Base-by-base conservation (phyloP, 2,113 vertebrate genomes). In the Aegithalos caudatus region DNA sequence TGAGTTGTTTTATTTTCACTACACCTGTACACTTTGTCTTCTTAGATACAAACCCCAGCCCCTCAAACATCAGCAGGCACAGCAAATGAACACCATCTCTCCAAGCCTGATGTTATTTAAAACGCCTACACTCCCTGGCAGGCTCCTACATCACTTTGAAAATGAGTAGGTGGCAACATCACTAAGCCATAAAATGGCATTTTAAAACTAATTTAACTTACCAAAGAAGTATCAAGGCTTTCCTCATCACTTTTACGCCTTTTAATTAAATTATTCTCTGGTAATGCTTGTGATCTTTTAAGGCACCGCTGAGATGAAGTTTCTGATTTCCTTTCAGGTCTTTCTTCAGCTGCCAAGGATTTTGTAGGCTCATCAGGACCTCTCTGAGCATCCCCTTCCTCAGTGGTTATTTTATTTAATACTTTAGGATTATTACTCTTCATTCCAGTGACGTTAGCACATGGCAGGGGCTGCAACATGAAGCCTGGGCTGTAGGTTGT, bases 391-490 rank as follows among this genome's bases (percentile, higher is more conserved):
- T 91, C 60, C 27, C 61, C 54, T 73, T 95, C 96, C 77, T 97
- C 93, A 3, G 88, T 42, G 53, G 57, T 61, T 86, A 61, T 33
- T 91, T 80, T 51, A 57, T 37, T 81, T 45, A 58, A 47, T 29
- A 27, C 57, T 64, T 89, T 70, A 3, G 82, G 61, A 35, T 84
- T 85, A 22, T 42, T 95, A 42, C 89, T 97, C 53, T 93, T 94
- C 31, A 94, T 83, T 76, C 97, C 97, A 7, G 81, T 79, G 64
- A 94, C 91, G 5, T 97, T 98, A 88, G 98, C 98, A 42, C 98
- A 98, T 1, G 98, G 98, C 93, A 99, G 97, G 20, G 98, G 98
- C 81, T 98, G 98, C 88, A 99, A 92, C 2, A 98, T 95, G 8
- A 98, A 97, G 94, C 97, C 98, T 50, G 98, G 98, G 64, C 98